Conservation (phyloP, 1,140 invertebrate species). For the Lineus longissimus region DNA sequence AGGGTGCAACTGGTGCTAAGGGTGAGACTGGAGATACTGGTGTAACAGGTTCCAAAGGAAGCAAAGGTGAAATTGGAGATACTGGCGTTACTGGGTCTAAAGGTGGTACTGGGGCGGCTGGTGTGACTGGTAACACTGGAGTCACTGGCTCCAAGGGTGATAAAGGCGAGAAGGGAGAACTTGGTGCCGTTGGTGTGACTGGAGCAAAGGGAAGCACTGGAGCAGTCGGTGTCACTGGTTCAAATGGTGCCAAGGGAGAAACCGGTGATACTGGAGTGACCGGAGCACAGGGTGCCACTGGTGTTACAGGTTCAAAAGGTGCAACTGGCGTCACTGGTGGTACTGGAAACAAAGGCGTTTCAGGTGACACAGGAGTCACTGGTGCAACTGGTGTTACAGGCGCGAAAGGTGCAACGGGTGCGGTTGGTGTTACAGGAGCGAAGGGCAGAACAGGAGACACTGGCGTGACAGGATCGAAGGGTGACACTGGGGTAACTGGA, state of each 20-base stretch:
- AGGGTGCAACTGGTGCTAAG: neutral
- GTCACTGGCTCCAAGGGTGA: too few relatives aligned
- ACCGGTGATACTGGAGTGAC: neutral
- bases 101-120: slow-evolving; percentile 4
- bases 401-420: slow-evolving; percentile 5
- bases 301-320: slow-evolving; percentile 12
- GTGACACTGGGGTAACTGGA: neutral
- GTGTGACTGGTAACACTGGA: neutral
- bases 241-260: neutral
- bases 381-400: neutral
- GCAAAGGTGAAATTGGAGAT: neutral
- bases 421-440: neutral
- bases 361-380: neutral
- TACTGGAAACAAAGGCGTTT: slow-evolving; percentile 5
- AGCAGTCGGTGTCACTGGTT: neutral
- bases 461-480: neutral
- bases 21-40: neutral
- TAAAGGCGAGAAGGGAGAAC: neutral
- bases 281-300: too few relatives aligned
- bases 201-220: neutral
- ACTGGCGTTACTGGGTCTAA: neutral
- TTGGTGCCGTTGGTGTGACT: neutral
- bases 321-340: slow-evolving; percentile 4
- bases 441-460: neutral
- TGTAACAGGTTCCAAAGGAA: neutral